These are phyloP conservation scores for Phenganax marumi DNA, from an alignment of 92 coral and sea anemone genomes.

Conservation along the genomic window DNA sequence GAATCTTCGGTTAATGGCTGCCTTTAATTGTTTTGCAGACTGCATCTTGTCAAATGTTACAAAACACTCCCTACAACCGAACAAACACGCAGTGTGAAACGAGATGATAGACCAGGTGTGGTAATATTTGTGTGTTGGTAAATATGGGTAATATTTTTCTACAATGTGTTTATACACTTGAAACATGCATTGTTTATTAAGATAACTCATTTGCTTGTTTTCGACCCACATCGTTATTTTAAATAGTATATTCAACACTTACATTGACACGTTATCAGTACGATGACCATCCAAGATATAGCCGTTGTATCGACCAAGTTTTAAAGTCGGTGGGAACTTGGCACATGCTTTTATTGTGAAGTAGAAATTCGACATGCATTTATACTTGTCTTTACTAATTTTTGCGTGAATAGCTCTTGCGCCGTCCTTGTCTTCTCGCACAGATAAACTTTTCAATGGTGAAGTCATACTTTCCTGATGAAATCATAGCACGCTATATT, in stretches of 20 bases:
- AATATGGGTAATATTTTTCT: too few species aligned
- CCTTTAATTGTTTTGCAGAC: constrained; percentile 4
- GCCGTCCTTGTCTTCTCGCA: constrained; percentile 2
- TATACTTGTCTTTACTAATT: background rate
- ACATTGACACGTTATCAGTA: constrained; percentile 7
- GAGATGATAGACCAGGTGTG: too few species aligned
- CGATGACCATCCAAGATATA: constrained; percentile 1
- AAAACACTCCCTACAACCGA: constrained; percentile 1
- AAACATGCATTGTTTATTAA: background rate
- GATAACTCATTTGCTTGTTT: too few species aligned
- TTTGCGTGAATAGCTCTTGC: background rate
- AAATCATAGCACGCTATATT: background rate
- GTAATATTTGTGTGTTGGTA: too few species aligned
- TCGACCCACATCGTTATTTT: too few species aligned
- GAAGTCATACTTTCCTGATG: background rate
- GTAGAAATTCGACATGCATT: constrained; percentile 8
- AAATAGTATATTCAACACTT: background rate
- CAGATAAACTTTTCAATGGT: constrained; percentile 15
- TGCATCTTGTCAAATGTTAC: background rate
- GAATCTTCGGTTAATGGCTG: constrained; percentile 9
- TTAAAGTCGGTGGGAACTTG: background rate
- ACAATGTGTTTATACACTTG: background rate
- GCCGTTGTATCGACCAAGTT: background rate
- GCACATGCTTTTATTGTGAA: background rate
- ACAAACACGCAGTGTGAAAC: background rate